Evolutionary conservation across 2,888 invertebrate genomes (phyloP), one percentile per base, ranked within the genome.

Genomic region (Brachyopa scutellaris): DNA sequence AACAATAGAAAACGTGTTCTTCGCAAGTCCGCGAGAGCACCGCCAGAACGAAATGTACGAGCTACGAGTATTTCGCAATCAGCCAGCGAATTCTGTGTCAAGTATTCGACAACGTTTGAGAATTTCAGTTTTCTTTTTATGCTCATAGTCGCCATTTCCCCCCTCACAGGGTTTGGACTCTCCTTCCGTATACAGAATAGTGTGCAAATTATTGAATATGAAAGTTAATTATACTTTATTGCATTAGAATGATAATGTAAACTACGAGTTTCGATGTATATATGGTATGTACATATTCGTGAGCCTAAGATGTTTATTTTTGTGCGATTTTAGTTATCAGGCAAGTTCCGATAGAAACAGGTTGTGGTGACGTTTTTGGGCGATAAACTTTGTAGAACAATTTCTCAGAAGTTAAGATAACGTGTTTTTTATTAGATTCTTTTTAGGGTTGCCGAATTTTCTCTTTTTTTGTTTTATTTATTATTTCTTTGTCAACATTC

Each of bases 141-240:
- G 23, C 61, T 9, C 38, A 17, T 38, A 5, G n/a, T 42, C 29
- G 42, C 51, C 47, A 33, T 69, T 67, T 9, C 45, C 40, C 66
- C 31, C 19, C 15, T 13, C 13, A 55, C 11, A 26, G 36, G 23
- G 59, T 29, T 59, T 29, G 29, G 19, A 9, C 21, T 13, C 11
- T 26, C 4, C 4, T 26, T 26, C 26, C 26, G 26, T 6, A 26
- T 26, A 53, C 51, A 23, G 51, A 53, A 59, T 42, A 78, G 78
- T 79, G 78, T 67, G n/a, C n/a, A 73, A 79, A 66, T 79, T 79
- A 73, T 78, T 73, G 78, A 73, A 66, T 79, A 79, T 79, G 73
- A 74, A 64, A 66, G 78, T 79, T 79, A 79, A 79, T 79, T 79
- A 79, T 73, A 61, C 59, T 79, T 79, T 79, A 73, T 73, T 79